These are phyloP conservation scores for Apeltes quadracus DNA, from an alignment of 2,113 vertebrate genomes.

Conservation along the genomic window DNA sequence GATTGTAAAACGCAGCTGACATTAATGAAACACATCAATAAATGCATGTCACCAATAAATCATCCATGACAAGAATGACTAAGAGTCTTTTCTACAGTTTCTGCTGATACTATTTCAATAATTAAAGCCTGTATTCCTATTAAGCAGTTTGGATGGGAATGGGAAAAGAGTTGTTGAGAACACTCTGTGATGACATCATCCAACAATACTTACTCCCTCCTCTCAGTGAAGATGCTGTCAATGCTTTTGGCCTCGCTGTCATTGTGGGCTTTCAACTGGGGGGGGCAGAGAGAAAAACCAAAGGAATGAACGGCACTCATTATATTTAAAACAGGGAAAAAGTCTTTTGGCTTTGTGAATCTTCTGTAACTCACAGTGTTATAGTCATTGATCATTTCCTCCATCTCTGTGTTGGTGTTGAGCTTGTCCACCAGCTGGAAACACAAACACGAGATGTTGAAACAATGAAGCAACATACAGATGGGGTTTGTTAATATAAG, in stretches of 20 bases:
- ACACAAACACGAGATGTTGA: slow-evolving; percentile 11
- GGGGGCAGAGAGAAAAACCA: slow-evolving; percentile 15
- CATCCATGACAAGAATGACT: neutral
- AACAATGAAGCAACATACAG: neutral
- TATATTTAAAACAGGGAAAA: neutral
- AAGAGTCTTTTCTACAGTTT: neutral
- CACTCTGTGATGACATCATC: too few relatives aligned
- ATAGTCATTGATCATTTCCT: slow-evolving; percentile 91
- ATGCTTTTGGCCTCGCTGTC: slow-evolving; percentile 88
- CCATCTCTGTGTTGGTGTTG: slow-evolving; percentile 93
- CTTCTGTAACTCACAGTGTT: slow-evolving; percentile 85
- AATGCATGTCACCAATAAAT: neutral
- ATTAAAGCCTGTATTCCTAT: neutral
- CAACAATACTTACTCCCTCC: slow-evolving; percentile 87
- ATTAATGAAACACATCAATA: neutral
- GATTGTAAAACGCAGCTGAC: neutral
- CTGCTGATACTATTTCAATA: neutral
- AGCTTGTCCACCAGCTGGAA: slow-evolving; percentile 93
- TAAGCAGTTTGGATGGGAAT: too few relatives aligned
- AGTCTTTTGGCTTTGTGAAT: neutral
- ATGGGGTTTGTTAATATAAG: neutral
- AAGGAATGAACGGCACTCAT: neutral
- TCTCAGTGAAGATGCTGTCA: slow-evolving; percentile 92
- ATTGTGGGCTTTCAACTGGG: slow-evolving; percentile 91
- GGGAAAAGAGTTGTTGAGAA: neutral